Percentiles rank a stretch among this genome's conserved stretches.
phyloP scores from a whole-genome alignment of 2,797 vertebrate species.

The Alauda arvensis region DNA sequence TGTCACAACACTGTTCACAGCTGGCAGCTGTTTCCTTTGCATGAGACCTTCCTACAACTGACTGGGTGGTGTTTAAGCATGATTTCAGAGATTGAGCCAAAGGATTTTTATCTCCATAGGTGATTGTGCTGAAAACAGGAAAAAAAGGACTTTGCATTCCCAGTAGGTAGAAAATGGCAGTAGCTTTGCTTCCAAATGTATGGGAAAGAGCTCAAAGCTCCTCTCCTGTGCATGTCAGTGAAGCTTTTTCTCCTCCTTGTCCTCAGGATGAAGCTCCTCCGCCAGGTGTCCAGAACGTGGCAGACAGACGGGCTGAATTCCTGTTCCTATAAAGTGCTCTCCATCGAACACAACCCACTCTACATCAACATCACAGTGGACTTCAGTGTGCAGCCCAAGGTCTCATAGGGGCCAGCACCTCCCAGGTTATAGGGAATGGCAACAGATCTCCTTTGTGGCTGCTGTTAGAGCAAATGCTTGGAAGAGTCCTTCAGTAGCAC shows the following conservation, averaged over 20 bases:
- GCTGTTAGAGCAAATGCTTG: neutral
- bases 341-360: conserved; percentile 76
- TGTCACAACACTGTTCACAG: neutral
- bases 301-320: conserved; percentile 88
- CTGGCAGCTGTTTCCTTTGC: neutral
- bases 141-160: neutral
- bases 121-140: neutral
- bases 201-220: neutral
- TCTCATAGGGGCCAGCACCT: neutral
- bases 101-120: neutral
- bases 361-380: conserved; percentile 91
- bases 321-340: conserved; percentile 84
- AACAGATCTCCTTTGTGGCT: neutral
- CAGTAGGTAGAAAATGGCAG: neutral
- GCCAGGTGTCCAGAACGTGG: conserved; percentile 80
- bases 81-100: neutral
- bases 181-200: neutral
- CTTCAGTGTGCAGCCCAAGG: conserved; percentile 72
- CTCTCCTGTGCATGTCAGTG: neutral
- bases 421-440: neutral
- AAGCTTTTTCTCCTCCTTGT: neutral
- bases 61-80: neutral
- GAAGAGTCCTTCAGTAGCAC: neutral
- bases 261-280: conserved; percentile 86
- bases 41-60: neutral